Conservation (phyloP, 2,797 vertebrate genomes). For the Sebastes diploproa region DNA sequence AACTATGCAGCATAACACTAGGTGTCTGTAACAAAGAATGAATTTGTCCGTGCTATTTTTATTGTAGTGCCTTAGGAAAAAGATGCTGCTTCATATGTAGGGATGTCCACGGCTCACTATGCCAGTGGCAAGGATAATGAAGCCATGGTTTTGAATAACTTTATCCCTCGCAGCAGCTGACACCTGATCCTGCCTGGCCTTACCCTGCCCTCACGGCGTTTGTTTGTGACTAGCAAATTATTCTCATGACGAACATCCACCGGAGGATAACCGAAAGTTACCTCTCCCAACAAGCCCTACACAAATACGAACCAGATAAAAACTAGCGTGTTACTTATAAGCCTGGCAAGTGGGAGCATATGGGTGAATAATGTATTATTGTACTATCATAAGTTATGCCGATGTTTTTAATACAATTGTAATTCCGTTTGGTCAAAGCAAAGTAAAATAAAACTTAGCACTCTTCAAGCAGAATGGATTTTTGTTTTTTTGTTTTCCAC, state of each 20-base stretch:
- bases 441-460: neutral
- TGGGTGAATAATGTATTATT: slow-evolving; percentile 9
- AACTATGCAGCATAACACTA: neutral
- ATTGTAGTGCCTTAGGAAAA: neutral
- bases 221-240: slow-evolving; percentile 25
- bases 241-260: slow-evolving; percentile 37
- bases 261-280: slow-evolving; percentile 32
- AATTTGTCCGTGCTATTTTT: neutral
- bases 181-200: slow-evolving; percentile 45
- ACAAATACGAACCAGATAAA: slow-evolving; percentile 9
- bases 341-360: neutral
- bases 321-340: neutral
- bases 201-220: slow-evolving; percentile 29
- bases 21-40: neutral
- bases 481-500: neutral
- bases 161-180: slow-evolving; percentile 23
- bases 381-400: neutral
- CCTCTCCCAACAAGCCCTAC: neutral
- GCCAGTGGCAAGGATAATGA: neutral
- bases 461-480: neutral
- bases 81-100: neutral
- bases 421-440: neutral
- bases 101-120: neutral
- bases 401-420: neutral
- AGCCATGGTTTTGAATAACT: slow-evolving; percentile 27